Conservation (phyloP, 37 sponge, comb jelly and placozoan species). For the Hexactinellida sp. region DNA sequence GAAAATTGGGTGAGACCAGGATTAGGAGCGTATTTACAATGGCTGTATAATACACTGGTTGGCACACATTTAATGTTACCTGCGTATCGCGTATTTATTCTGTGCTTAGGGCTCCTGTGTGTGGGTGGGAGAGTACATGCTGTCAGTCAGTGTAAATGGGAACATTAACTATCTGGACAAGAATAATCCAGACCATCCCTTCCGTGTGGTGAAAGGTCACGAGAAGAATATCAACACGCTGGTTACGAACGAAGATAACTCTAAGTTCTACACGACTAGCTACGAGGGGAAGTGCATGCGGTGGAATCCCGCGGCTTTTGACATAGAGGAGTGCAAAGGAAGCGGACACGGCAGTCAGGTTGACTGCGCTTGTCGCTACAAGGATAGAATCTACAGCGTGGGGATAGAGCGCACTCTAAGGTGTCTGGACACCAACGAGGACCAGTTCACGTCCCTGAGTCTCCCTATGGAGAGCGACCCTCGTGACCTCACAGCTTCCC, state of each 20-base stretch:
- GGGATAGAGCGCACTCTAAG: neutral
- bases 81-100: too few species aligned
- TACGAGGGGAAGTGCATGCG: constrained; percentile 33
- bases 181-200: constrained; percentile 65
- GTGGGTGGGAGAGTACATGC: constrained; percentile 78
- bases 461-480: neutral
- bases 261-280: constrained; percentile 54
- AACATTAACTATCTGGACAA: constrained; percentile 86
- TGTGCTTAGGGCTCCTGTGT: too few species aligned
- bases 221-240: constrained; percentile 65
- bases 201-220: constrained; percentile 74
- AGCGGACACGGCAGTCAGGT: neutral
- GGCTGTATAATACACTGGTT: too few species aligned
- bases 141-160: constrained; percentile 82
- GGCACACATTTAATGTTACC: too few species aligned
- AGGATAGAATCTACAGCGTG: neutral
- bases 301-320: constrained; percentile 17
- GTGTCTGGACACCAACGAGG: constrained; percentile 5
- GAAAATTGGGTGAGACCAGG: too few species aligned
- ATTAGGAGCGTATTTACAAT: too few species aligned
- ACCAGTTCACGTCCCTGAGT: neutral
- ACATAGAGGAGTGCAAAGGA: neutral
- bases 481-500: neutral
- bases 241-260: constrained; percentile 21
- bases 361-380: neutral